phyloP scores from a whole-genome alignment of 2,113 vertebrate species.

The Neotoma lepida region DNA sequence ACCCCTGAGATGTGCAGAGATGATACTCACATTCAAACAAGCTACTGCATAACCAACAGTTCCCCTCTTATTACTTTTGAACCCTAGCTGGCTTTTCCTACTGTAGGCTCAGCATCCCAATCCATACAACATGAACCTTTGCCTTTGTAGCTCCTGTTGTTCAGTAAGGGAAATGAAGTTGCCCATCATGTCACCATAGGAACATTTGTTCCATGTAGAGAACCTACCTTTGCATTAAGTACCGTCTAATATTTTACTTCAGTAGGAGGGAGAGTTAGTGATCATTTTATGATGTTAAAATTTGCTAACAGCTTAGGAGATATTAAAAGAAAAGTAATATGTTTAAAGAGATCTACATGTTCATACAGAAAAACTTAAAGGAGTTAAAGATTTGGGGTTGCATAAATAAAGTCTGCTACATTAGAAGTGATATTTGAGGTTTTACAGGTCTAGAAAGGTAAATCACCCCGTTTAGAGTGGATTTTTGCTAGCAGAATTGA shows the following conservation, averaged over 20 bases:
- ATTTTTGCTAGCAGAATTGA: not conserved
- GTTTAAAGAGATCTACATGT: constrained; percentile 20
- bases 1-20: not conserved
- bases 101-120: constrained; percentile 48
- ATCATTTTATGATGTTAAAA: constrained; percentile 57
- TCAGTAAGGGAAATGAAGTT: constrained; percentile 57
- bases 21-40: constrained; percentile 51
- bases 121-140: constrained; percentile 24
- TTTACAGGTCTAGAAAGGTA: not conserved
- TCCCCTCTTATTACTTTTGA: constrained; percentile 62
- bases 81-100: constrained; percentile 38
- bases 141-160: constrained; percentile 58
- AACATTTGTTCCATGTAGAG: constrained; percentile 57
- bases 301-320: constrained; percentile 17
- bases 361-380: constrained; percentile 4
- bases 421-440: not conserved
- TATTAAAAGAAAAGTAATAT: constrained; percentile 45
- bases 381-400: not conserved
- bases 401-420: not conserved
- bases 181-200: not conserved
- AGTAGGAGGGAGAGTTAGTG: constrained; percentile 32
- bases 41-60: not conserved
- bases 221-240: constrained; percentile 60
- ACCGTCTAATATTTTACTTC: constrained; percentile 68
- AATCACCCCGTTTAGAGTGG: not conserved